Base-by-base conservation (phyloP, 2,888 invertebrate genomes). In the Desoria tigrina region DNA sequence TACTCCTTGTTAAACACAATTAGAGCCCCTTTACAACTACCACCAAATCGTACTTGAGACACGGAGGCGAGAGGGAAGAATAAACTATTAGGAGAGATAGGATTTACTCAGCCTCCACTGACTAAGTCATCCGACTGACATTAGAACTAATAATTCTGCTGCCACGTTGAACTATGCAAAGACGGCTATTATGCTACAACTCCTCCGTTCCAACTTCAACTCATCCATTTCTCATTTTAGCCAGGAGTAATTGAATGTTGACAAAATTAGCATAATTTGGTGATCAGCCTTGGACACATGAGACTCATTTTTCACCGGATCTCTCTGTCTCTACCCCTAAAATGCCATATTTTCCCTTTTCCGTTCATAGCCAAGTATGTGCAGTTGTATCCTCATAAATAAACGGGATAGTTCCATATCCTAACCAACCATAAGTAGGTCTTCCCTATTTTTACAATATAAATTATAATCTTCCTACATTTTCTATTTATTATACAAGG, bases 181-280 rank as follows among this genome's bases (percentile, higher is more conserved):
- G 9, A 39, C 39, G 39, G 9, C 9, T 16, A 39, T 39, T 39
- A 39, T 39, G 39, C 9, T 9, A 11, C 9, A 16, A 16, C 39
- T 39, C 39, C 9, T 39, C 16, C 16, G 9, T 11, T 39, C 9
- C 39, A 9, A 39, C 16, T 39, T 39, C 39, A 11, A 39, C 39
- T 39, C 9, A 39, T 39, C 39, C 39, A 39, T 39, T 39, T 39
- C 32, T 63, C 54, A 55, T 32, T 59, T 58, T 60, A 42, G 37
- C 61, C 56, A 2, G 50, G 26, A 55, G 53, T 53, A 66, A 63
- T 66, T 68, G 63, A 65, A 67, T 70, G 69, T 74, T 72, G 70
- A 70, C 63, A 62, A 65, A 72, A 72, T 74, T 74, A 72, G 70
- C 72, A 74, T 72, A 71, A 70, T 68, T 70, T 57, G 53, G 60